Evolutionary conservation across 2,113 vertebrate genomes (phyloP), one percentile per base, ranked within the genome.

Genomic region (Sphaerodactylus townsendi): DNA sequence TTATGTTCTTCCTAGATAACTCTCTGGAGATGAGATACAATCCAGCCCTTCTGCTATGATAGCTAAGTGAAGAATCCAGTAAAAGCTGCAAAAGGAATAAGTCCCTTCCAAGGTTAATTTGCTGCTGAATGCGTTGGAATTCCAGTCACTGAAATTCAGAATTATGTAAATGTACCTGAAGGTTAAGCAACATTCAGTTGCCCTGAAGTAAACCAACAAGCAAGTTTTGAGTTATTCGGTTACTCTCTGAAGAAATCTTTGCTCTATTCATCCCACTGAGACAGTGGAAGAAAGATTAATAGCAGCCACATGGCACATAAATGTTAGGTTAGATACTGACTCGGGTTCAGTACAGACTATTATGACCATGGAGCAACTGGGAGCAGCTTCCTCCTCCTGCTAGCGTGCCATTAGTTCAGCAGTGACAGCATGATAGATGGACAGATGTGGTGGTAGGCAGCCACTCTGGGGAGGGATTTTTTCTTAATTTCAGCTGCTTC

Each of bases 1-100:
- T 78, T 85, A 84, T 79, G n/a, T 70, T 90, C 84, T 0, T 90
- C 92, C 91, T 93, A 85, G 92, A 88, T 44, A 92, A 86, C 86
- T 53, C 92, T 91, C 87, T 59, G 0, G 84, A 83, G 90, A 85
- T 72, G 74, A 89, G 91, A 90, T 56, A 79, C 78, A 93, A 81
- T 59, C 87, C 79, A 75, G 41, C 80, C 88, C 75, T 64, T 0
- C 1, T 72, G 82, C 83, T 92, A 33, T 0, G 82, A 79, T 75
- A 86, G 50, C 30, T 85, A 87, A 50, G 74, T 86, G 83, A 88
- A 7, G 66, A 79, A 77, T 87, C 46, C 82, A 82, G 44, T 86
- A 65, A 25, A 91, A 19, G 59, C 78, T 50, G 19, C 10, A 56
- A 86, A 77, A 85, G 50, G 0, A 46, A 28, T 25, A 64, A 59